Percentiles rank a stretch among this genome's conserved stretches.
Conservation (phyloP, 2,113 vertebrate species). For the Dicerorhinus sumatrensis region DNA sequence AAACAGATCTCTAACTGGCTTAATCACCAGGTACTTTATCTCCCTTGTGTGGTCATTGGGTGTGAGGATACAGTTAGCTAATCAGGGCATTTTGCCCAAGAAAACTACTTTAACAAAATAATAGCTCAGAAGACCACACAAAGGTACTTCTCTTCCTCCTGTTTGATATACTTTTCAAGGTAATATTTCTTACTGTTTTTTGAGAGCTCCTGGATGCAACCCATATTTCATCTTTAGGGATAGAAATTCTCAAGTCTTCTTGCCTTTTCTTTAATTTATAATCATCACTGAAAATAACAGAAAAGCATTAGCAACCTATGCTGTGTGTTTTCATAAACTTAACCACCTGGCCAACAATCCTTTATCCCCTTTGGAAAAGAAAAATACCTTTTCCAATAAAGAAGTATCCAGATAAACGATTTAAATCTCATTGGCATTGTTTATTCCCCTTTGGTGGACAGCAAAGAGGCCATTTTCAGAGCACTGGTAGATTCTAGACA, state of each 20-base stretch:
- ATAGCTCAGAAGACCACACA: background rate
- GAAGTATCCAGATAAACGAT: conserved; percentile 50
- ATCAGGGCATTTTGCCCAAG: background rate
- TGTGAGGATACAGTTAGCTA: background rate
- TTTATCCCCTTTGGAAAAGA: conserved; percentile 48
- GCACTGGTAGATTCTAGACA: conserved; percentile 52
- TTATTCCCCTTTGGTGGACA: conserved; percentile 51
- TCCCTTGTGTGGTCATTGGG: background rate
- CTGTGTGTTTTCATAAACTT: background rate
- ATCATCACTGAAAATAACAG: background rate
- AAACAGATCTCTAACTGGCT: background rate
- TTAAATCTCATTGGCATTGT: conserved; percentile 48
- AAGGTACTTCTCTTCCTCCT: background rate
- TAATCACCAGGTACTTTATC: too few species aligned
- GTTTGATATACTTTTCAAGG: conserved; percentile 40
- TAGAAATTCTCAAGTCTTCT: background rate
- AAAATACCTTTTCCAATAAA: conserved; percentile 57
- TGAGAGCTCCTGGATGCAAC: background rate
- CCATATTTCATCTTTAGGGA: background rate
- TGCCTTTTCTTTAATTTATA: background rate
- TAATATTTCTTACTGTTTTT: background rate
- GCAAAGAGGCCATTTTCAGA: background rate
- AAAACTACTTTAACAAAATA: background rate
- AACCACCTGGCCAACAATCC: conserved; percentile 41
- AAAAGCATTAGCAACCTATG: background rate